Evolutionary conservation across 2,888 invertebrate genomes (phyloP), one percentile per base, ranked within the genome.

Genomic region (Polymixis lichenea): DNA sequence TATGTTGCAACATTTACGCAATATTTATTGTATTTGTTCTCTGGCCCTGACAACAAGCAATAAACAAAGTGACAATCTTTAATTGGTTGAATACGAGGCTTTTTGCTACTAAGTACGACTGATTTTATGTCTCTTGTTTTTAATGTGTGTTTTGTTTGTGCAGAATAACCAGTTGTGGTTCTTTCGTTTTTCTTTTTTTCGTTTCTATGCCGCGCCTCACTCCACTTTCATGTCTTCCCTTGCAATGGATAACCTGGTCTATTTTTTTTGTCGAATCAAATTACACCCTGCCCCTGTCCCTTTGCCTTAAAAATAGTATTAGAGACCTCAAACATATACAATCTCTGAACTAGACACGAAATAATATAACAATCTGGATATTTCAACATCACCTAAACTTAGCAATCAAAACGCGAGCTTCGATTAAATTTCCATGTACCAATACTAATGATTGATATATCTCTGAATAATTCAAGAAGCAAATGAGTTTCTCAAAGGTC

Each of bases 391-490:
- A 62, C 6, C 49, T 17, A 32, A n/a, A 62, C 43, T 51, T 13
- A n/a, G 32, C 28, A 66, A 78, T 55, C 43, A 64, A 32, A 60
- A 43, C 22, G 19, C 22, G 15, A 66, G 49, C 13, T 49, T 38
- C 62, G 49, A 58, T 55, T 51, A 38, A 38, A 51, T 38, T 51
- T 62, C 28, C 32, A 46, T 77, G 32, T 53, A 53, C 17, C 6
- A 32, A 25, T 53, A 58, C 17, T 46, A 61, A 55, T 65, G 46
- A 28, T 51, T 61, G 38, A 53, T 61, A 53, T 61, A 72, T 46
- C 32, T 17, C 5, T 60, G 55, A 81, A 79, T 78, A 62, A 80
- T 83, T 72, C 66, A 69, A 46, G 55, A 43, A 61, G 56, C 22
- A 43, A 75, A 61, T 69, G 28, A 66, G 84, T 74, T 66, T 58